phyloP scores from a whole-genome alignment of 2,113 vertebrate genomes.

The Gymnarchus niloticus region DNA sequence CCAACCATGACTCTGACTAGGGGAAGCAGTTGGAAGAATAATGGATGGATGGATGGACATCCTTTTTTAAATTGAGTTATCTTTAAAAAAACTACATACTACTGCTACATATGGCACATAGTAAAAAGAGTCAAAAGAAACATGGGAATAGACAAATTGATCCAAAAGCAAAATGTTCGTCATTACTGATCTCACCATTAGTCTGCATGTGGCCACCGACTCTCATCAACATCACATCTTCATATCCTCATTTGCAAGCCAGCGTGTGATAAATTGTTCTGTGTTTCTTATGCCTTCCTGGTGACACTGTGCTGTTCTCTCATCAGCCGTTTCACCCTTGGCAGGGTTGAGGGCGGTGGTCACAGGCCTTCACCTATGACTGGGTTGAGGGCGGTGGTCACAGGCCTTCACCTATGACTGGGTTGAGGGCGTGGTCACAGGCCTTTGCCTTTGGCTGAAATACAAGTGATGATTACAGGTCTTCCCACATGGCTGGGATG shows the following conservation, averaged over 20 bases:
- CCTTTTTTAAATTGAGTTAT: background rate
- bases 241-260: background rate
- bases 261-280: background rate
- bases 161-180: background rate
- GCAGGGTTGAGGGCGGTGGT: background rate
- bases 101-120: background rate
- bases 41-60: no score
- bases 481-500: background rate
- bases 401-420: background rate
- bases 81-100: background rate
- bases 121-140: background rate
- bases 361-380: background rate
- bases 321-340: background rate
- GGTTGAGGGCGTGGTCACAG: background rate
- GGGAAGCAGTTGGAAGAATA: no score
- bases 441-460: no score
- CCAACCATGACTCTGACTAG: no score
- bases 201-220: background rate
- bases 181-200: background rate
- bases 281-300: background rate
- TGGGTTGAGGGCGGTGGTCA: background rate
- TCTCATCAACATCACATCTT: background rate
- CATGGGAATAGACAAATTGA: background rate
- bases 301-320: background rate
- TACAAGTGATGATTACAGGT: no score